phyloP scores from a whole-genome alignment of 1,140 invertebrate species.

The Neodiprion pinetum region DNA sequence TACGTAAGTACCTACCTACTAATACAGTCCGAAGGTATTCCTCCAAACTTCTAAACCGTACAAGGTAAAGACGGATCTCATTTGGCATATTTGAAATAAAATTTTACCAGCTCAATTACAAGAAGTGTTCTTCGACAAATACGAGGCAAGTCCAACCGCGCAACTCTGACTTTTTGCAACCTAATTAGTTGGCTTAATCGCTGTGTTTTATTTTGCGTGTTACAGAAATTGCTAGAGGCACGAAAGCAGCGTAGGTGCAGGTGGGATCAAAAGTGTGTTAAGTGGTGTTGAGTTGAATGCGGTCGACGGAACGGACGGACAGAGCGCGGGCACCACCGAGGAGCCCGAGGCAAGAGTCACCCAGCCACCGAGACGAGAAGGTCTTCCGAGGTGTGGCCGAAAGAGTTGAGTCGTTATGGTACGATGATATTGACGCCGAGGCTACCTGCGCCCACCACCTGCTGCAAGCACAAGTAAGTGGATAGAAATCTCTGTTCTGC shows the following conservation, averaged over 20 bases:
- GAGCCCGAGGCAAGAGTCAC: conserved; percentile 1
- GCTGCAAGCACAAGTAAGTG: neutral
- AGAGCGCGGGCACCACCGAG: neutral
- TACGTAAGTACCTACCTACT: too few relatives aligned
- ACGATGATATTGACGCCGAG: neutral
- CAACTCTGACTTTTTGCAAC: too few relatives aligned
- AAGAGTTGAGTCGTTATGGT: neutral
- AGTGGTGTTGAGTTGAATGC: conserved; percentile 7
- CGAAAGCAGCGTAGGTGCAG: neutral
- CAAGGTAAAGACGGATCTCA: too few relatives aligned
- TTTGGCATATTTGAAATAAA: too few relatives aligned
- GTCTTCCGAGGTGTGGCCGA: neutral
- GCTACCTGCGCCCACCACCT: conserved; percentile 1
- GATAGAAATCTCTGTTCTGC: too few relatives aligned
- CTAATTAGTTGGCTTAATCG: too few relatives aligned
- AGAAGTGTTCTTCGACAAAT: too few relatives aligned
- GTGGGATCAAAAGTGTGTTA: conserved; percentile 3
- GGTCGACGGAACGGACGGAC: neutral
- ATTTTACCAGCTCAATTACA: too few relatives aligned
- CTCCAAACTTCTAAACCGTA: too few relatives aligned
- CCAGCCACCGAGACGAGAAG: neutral
- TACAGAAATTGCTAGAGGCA: neutral
- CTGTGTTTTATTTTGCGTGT: neutral
- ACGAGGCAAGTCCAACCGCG: too few relatives aligned
- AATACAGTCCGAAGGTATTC: too few relatives aligned